Evolutionary conservation across 2,797 vertebrate genomes (phyloP), one percentile per base, ranked within the genome.

Genomic region (Onychomys torridus): DNA sequence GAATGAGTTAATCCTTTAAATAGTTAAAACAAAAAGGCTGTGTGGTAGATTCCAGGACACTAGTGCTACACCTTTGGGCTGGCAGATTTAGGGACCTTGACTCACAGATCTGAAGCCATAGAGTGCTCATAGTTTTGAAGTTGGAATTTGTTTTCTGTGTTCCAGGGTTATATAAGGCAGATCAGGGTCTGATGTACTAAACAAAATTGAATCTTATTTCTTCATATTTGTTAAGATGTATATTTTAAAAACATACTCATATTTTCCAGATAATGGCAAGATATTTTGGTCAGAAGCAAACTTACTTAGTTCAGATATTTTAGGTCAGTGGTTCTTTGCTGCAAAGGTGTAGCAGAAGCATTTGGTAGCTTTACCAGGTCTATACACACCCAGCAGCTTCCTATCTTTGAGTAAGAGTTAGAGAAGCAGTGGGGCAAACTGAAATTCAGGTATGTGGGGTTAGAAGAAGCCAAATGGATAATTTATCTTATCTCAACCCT

Each of bases 301-400:
- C 92, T 89, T 89, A 92, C 93, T 94, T 97, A 89, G 37, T 93
- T 96, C 37, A 37, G 1, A 79, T 49, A 34, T 88, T 96, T 55
- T 87, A 61, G 11, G 59, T 85, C 52, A 69, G 43, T 88, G 43
- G 17, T 91, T 87, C 57, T 90, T n/a, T 81, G 11, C 40, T 55
- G 61, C 55, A 49, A 93, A 78, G 2, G 11, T 63, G 59, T 4
- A 87, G 46, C 67, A 95, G 21, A 93, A 90, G 61, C 17, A 27
- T 82, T 81, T 67, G 59, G 67, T 93, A 77, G 29, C 46, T 82
- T 96, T 97, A 57, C 37, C 86, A 90, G 71, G 76, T 76, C 10
- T 17, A 25, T 17, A 61, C n/a, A 61, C n/a, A 73, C 29, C 52
- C 25, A 90, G 19, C 43, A 17, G 21, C 19, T 34, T 11, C 21